Evolutionary conservation across 35 echinoderm and acorn worm species (phyloP), one percentile per base, ranked within the genome.

Genomic region (Diadema setosum): DNA sequence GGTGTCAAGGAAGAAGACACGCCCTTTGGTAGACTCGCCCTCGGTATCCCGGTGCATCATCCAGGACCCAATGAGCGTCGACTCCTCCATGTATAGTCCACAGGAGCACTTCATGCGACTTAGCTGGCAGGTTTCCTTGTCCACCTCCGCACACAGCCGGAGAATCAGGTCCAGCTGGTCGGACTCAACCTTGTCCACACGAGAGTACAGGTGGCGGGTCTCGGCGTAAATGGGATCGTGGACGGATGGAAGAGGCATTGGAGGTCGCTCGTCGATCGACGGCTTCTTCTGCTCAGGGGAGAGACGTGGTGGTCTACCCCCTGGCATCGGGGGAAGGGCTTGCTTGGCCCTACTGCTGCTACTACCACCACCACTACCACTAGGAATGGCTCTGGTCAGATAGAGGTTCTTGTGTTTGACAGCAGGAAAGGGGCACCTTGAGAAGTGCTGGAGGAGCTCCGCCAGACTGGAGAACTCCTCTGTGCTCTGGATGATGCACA

Each of bases 1-100:
- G 5, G 89, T 91, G 31, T 91, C 89, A 23, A 91, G 75, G 42
- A 91, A 91, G 45, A 91, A 91, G 2, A 91, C 76, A 24, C 84
- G 82, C 29, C 89, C 89, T 70, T 75, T 58, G 21, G 89, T 83
- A 61, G 81, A 65, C 37, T 82, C 49, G 9, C 89, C 89, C 50
- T 91, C 89, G 0, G 89, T 91, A 59, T 91, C 89, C 24, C 89
- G 59, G 75, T 91, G 89, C 89, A 91, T 86, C 89, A 91, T 91
- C 89, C 89, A 91, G 12, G 63, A 65, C 7, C 63, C 73, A 23
- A 91, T 81, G 45, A 91, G 69, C 35, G 73, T 39, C 1, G 89
- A 91, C 46, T 91, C 89, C 83, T 70, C 84, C 89, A 80, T 86
- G 89, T 91, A 91, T 9, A 91, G 83, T 46, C 89, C 89, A 80